Evolutionary conservation across 1,140 invertebrate genomes (phyloP).

Genomic region (Diorhabda sublineata): DNA sequence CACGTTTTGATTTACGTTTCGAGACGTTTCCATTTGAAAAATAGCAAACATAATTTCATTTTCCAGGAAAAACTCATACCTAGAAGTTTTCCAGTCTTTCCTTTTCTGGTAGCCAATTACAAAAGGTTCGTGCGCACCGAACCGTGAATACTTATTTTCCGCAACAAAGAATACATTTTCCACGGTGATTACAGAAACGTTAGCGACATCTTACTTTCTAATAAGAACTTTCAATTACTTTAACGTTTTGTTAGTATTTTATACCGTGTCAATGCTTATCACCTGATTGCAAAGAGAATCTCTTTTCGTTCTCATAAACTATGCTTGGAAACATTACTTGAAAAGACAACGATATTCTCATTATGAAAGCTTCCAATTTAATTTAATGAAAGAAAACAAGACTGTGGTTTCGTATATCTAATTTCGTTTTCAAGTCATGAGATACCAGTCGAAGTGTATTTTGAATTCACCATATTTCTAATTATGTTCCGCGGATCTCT

Average conservation of each 20-base stretch:
- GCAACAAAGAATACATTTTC: conserved; percentile 17
- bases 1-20: neutral
- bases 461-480: no score
- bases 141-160: conserved; percentile 18
- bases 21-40: neutral
- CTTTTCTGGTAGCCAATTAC: conserved; percentile 12
- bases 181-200: conserved; percentile 14
- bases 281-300: no score
- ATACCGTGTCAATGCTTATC: neutral
- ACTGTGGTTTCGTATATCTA: no score
- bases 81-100: conserved; percentile 10
- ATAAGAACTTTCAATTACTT: neutral
- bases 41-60: conserved; percentile 9
- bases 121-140: conserved; percentile 15
- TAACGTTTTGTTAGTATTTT: neutral
- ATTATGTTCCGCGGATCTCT: no score
- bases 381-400: no score
- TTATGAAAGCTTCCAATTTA: no score
- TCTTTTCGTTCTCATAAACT: no score
- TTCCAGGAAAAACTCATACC: neutral
- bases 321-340: neutral
- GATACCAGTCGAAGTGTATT: no score
- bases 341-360: no score
- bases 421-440: no score
- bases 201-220: neutral